A percentile compares a stretch with the other conserved stretches of the same genome.
phyloP scores from a whole-genome alignment of 1,140 invertebrate species.

The Pogonomyrmex barbatus region DNA sequence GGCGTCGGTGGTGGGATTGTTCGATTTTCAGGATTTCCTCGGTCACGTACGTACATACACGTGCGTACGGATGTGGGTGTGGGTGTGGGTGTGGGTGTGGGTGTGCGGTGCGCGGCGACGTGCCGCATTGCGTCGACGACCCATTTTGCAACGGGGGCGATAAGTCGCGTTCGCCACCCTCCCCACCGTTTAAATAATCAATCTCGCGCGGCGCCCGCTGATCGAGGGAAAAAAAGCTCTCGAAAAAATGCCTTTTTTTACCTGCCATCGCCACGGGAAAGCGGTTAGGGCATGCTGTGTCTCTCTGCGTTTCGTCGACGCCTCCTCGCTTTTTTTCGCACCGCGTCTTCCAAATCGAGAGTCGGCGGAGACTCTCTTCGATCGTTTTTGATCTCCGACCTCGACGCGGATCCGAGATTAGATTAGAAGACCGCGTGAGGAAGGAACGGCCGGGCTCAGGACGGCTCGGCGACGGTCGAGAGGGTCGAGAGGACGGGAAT shows the following conservation, averaged over 20 bases:
- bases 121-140: slow-evolving; percentile 83
- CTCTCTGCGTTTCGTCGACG: neutral
- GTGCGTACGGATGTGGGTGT: neutral
- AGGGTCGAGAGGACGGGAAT: neutral
- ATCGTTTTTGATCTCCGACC: too few species aligned
- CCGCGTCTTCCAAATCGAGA: neutral
- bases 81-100: slow-evolving; percentile 2
- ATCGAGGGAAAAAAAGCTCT: slow-evolving; percentile 10
- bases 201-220: slow-evolving; percentile 60
- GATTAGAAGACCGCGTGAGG: neutral
- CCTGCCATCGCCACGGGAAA: neutral
- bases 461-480: too few species aligned
- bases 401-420: neutral
- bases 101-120: slow-evolving; percentile 52
- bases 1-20: slow-evolving; percentile 68
- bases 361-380: too few species aligned
- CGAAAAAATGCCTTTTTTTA: slow-evolving; percentile 8
- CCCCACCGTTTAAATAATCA: slow-evolving; percentile 78
- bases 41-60: neutral
- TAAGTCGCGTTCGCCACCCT: slow-evolving; percentile 73
- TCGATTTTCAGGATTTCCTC: slow-evolving; percentile 75
- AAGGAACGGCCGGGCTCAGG: neutral
- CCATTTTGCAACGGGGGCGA: slow-evolving; percentile 79
- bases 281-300: neutral
- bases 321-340: neutral